Evolutionary conservation across 2,888 invertebrate genomes (phyloP).

Genomic region (Pseudolycoriella hygida): DNA sequence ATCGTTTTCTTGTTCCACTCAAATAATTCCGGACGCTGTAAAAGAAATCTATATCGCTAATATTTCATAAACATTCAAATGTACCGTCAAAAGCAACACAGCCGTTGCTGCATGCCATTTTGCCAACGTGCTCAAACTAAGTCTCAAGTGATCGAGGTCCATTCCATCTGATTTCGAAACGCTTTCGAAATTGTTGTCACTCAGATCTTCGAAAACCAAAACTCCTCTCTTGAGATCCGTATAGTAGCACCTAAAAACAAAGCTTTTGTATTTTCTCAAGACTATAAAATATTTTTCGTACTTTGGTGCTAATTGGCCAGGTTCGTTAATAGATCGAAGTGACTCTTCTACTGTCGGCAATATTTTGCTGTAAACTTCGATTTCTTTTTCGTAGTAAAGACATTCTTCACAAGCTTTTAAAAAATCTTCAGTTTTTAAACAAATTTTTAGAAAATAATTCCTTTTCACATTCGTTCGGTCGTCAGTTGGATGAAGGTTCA

Average conservation of each 20-base stretch:
- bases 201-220: background rate
- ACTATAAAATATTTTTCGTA: background rate
- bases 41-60: background rate
- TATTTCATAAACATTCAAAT: no score
- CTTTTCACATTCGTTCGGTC: background rate
- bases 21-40: background rate
- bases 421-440: background rate
- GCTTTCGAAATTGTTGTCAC: background rate
- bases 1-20: constrained; percentile 1
- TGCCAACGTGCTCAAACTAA: background rate
- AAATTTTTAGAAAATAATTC: background rate
- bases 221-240: background rate
- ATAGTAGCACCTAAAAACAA: background rate
- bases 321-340: background rate
- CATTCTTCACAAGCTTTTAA: background rate
- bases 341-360: constrained; percentile 1
- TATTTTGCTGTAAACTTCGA: constrained; percentile 2
- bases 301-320: background rate
- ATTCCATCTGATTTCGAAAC: background rate
- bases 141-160: constrained; percentile 1
- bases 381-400: constrained; percentile 1
- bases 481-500: background rate
- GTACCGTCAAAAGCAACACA: background rate
- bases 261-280: no score
- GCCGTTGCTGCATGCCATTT: constrained; percentile 3